A percentile compares a stretch with the other conserved stretches of the same genome.
Conservation (phyloP, 1,140 invertebrate genomes). For the Lanistes nyassanus region DNA sequence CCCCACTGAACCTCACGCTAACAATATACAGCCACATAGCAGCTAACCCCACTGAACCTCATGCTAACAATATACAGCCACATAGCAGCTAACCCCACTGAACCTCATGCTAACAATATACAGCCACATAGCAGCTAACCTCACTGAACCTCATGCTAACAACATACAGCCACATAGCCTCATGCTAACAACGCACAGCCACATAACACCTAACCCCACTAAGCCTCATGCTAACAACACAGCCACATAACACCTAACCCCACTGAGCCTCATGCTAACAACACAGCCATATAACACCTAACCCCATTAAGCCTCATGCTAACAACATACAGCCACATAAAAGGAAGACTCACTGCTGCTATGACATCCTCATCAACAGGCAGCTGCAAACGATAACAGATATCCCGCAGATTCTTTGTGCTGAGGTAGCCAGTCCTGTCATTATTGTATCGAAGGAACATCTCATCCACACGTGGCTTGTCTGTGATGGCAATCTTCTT, state of each 20-base stretch:
- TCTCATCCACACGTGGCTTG: constrained; percentile 62
- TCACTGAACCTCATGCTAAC: neutral
- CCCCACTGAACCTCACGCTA: neutral
- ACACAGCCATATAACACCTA: neutral
- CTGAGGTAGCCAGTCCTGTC: constrained; percentile 63
- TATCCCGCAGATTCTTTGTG: constrained; percentile 59
- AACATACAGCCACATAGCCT: neutral
- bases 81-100: too few species aligned
- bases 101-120: neutral
- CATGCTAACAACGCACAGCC: neutral
- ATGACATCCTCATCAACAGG: constrained; percentile 66
- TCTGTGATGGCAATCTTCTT: constrained; percentile 67
- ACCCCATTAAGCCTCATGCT: neutral
- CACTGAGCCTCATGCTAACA: neutral
- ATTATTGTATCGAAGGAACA: constrained; percentile 65
- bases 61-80: constrained; percentile 62
- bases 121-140: neutral
- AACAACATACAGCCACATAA: neutral
- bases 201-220: neutral
- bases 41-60: constrained; percentile 42
- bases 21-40: neutral
- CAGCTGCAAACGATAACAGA: constrained; percentile 60
- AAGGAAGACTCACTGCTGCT: constrained; percentile 54
- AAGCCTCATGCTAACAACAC: neutral
- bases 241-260: neutral